Evolutionary conservation across 2,888 invertebrate genomes (phyloP).

Genomic region (Coenonympha glycerion): DNA sequence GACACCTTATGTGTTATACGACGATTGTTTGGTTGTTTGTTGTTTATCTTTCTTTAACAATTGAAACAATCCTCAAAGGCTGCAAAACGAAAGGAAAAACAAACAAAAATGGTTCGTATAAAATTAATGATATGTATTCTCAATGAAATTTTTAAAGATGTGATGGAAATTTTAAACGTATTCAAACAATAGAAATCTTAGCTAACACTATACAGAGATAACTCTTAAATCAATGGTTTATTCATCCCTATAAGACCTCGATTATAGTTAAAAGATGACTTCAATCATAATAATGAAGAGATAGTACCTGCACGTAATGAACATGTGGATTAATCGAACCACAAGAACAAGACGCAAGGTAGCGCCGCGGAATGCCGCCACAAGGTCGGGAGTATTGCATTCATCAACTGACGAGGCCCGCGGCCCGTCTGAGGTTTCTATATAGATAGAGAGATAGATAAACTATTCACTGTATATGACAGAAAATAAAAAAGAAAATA

Average conservation of each 20-base stretch:
- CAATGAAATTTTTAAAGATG: too few species aligned
- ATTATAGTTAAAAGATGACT: neutral
- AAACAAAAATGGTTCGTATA: too few species aligned
- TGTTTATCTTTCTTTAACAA: neutral
- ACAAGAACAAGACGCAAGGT: conserved; percentile 24
- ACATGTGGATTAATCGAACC: conserved; percentile 19
- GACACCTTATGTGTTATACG: conserved; percentile 20
- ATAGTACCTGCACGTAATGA: neutral
- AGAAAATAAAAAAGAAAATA: too few species aligned
- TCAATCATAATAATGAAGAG: neutral
- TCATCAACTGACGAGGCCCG: conserved; percentile 62
- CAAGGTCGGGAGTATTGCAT: conserved; percentile 68
- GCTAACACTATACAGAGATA: too few species aligned
- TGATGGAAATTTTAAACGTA: too few species aligned
- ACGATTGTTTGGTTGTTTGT: conserved; percentile 1
- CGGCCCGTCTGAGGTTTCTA: conserved; percentile 41
- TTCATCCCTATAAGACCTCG: too few species aligned
- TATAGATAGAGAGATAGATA: too few species aligned
- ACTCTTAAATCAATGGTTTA: too few species aligned
- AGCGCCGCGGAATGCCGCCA: conserved; percentile 48
- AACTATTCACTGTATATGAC: too few species aligned
- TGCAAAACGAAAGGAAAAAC: neutral
- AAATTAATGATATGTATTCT: too few species aligned
- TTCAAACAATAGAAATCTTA: too few species aligned
- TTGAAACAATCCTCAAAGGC: neutral